phyloP scores from a whole-genome alignment of 2,888 invertebrate genomes.

The Sesia apiformis region DNA sequence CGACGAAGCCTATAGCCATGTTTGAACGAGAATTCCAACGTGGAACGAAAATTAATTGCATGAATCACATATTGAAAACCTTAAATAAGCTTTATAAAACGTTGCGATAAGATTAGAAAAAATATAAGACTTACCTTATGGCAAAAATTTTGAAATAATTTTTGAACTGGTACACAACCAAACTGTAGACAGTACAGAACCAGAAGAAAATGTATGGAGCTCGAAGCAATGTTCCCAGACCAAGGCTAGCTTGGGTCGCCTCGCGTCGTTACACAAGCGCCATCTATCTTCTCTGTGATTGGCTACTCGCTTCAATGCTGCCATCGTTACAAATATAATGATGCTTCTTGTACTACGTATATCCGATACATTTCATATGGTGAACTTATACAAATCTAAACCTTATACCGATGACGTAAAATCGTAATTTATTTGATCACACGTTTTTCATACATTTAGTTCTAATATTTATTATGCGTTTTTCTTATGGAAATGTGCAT shows the following conservation, averaged over 20 bases:
- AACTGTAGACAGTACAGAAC: slow-evolving; percentile 73
- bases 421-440: slow-evolving; percentile 15
- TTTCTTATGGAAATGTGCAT: slow-evolving; percentile 35
- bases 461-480: slow-evolving; percentile 43
- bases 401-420: slow-evolving; percentile 10
- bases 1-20: slow-evolving; percentile 69
- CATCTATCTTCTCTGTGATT: slow-evolving; percentile 58
- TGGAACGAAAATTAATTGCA: slow-evolving; percentile 56
- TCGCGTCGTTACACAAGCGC: slow-evolving; percentile 64
- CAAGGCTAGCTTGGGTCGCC: slow-evolving; percentile 68
- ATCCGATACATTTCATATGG: slow-evolving; percentile 50
- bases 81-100: slow-evolving; percentile 45
- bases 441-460: slow-evolving; percentile 51
- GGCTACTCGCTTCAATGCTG: slow-evolving; percentile 38
- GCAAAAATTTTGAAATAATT: slow-evolving; percentile 74
- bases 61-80: slow-evolving; percentile 38
- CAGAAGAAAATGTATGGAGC: slow-evolving; percentile 75
- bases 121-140: slow-evolving; percentile 66
- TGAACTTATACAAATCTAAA: slow-evolving; percentile 19
- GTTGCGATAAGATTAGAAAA: slow-evolving; percentile 47
- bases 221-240: slow-evolving; percentile 70
- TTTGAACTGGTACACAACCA: slow-evolving; percentile 73
- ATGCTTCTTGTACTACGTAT: slow-evolving; percentile 63
- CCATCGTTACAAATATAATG: slow-evolving; percentile 36
- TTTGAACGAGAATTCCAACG: slow-evolving; percentile 73